Base-by-base conservation (phyloP, 2,888 invertebrate species). In the Pyrrhia umbra region DNA sequence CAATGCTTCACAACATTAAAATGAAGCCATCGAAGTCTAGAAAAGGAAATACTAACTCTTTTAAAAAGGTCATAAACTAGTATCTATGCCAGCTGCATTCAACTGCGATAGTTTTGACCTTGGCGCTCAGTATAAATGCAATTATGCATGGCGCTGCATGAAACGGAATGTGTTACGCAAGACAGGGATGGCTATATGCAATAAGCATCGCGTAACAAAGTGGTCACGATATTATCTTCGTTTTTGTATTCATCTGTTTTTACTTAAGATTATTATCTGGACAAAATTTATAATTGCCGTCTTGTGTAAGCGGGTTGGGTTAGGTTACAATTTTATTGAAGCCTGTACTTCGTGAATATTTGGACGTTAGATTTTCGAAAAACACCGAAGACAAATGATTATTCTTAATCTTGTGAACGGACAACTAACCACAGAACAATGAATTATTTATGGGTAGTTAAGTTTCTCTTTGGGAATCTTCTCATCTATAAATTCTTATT, bases 131-230 rank as follows among this genome's bases (percentile, higher is more conserved):
- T 70, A 79, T 75, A 72, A 78, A 81, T 83, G 79, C 84, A 82
- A 84, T 84, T 83, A 81, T 77, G 83, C 77, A 81, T 77, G 77
- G 76, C 65, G 64, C 51, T 64, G 65, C 58, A 62, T 62, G 75
- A 58, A 75, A 69, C 66, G 79, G 82, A 83, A 85, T 85, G 80
- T 65, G 43, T 59, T 71, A 63, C 70, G 75, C 76, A 56, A 61
- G 72, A 75, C 42, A 10, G 63, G 49, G 78, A 80, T 46, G 67
- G 73, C 49, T 46, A 42, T 42, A 57, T 59, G 59, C 57, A 65
- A 75, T 55, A 60, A 55, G n/a, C 20, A 47, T 58, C 40, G 54
- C 62, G 69, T 66, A 81, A 70, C 77, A 49, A 51, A 66, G 66
- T 63, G 56, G 64, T 67, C 34, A 64, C 27, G 46, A 51, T 50